Evolutionary conservation across 2,113 vertebrate genomes (phyloP).

Genomic region (Setophaga kirtlandii): DNA sequence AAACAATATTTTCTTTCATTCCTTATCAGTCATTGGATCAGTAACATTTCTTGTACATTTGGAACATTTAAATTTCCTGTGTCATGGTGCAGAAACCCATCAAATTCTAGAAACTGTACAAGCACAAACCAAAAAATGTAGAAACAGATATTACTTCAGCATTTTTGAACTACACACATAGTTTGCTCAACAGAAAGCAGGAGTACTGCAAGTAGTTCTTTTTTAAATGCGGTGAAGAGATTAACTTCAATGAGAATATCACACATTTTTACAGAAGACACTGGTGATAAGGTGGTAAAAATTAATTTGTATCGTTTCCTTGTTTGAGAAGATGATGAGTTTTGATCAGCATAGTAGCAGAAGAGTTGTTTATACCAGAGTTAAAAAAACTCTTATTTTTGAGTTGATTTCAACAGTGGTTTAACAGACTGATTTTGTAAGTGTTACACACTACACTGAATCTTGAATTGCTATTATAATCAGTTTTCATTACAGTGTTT

Average conservation of each 20-base stretch:
- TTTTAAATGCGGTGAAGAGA: neutral
- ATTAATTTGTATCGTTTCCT: neutral
- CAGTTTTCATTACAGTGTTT: slow-evolving; percentile 33
- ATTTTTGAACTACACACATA: neutral
- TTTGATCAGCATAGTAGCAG: neutral
- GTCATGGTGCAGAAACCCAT: neutral
- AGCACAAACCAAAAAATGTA: neutral
- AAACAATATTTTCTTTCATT: neutral
- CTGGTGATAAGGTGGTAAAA: neutral
- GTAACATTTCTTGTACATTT: neutral
- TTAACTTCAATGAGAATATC: neutral
- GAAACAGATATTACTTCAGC: neutral
- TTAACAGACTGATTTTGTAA: neutral
- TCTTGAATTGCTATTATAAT: slow-evolving; percentile 23
- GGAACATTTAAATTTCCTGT: neutral
- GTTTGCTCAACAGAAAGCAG: neutral
- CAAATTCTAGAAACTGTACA: neutral
- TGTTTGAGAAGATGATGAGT: neutral
- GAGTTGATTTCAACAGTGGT: neutral
- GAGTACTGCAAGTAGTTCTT: neutral
- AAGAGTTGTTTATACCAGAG: neutral
- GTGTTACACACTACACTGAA: neutral
- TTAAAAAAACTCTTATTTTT: neutral
- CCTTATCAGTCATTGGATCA: neutral
- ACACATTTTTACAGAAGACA: neutral